phyloP scores from a whole-genome alignment of 1,140 invertebrate genomes.

The Papilio aristodemus region DNA sequence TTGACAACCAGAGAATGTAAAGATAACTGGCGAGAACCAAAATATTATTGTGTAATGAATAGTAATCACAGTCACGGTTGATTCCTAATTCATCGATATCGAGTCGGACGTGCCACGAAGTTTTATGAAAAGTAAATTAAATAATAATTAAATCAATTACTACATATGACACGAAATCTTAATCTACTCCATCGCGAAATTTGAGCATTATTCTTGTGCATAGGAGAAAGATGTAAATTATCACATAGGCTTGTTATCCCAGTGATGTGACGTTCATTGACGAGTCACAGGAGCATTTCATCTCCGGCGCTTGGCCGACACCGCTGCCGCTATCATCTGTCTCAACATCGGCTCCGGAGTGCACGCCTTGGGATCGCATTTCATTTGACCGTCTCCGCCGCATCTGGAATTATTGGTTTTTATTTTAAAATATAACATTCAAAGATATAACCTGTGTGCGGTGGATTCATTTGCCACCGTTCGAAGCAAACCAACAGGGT shows the following conservation, averaged over 20 bases:
- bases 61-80: conserved; percentile 72
- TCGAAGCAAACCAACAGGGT: no score
- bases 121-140: conserved; percentile 60
- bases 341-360: conserved; percentile 92
- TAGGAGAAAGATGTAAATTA: conserved; percentile 71
- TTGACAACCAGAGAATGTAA: conserved; percentile 63
- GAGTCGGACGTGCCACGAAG: conserved; percentile 69
- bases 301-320: conserved; percentile 87
- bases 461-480: no score
- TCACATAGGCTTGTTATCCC: conserved; percentile 62
- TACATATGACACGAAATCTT: conserved; percentile 79
- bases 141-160: conserved; percentile 64
- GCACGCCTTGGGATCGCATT: conserved; percentile 94
- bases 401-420: conserved; percentile 84
- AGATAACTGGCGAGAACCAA: conserved; percentile 41
- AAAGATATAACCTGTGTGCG: no score
- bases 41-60: conserved; percentile 59
- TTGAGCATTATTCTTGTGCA: conserved; percentile 79
- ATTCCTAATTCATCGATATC: conserved; percentile 50
- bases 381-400: conserved; percentile 93
- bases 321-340: conserved; percentile 91
- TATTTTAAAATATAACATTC: no score
- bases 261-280: conserved; percentile 55
- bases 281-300: conserved; percentile 76
- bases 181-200: conserved; percentile 75